A percentile compares a stretch with the other conserved stretches of the same genome.
These are phyloP conservation scores for Hippocampus barbouri DNA, from an alignment of 2,113 vertebrate species.

Conservation along the genomic window DNA sequence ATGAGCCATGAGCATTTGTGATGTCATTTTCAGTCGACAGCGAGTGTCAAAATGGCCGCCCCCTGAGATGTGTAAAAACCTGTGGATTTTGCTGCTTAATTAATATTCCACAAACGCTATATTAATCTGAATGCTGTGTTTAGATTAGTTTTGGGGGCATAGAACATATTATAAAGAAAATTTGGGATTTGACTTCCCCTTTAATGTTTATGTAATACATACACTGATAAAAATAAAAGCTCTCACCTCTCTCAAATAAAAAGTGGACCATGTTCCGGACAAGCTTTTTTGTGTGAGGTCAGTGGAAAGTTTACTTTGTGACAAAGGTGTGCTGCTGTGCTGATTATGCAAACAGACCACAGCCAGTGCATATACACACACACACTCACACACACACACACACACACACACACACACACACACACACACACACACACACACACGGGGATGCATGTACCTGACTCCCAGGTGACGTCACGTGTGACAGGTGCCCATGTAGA, in stretches of 20 bases:
- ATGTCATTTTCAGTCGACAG: too few species aligned
- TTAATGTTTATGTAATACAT: neutral
- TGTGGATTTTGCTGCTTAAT: too few species aligned
- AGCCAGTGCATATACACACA: constrained; percentile 15
- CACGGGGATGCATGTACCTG: constrained; percentile 44
- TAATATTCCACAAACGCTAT: too few species aligned
- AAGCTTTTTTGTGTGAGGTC: constrained; percentile 32
- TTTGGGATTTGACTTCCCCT: too few species aligned
- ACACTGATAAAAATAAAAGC: neutral
- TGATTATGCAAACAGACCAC: constrained; percentile 63
- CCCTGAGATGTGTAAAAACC: too few species aligned
- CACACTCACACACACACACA: constrained; percentile 17
- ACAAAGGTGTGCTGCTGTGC: constrained; percentile 56
- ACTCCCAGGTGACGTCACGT: constrained; percentile 45
- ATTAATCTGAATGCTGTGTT: too few species aligned
- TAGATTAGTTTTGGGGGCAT: too few species aligned
- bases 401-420: constrained; percentile 6
- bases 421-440: neutral
- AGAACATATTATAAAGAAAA: too few species aligned
- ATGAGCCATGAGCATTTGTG: too few species aligned
- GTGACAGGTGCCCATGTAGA: constrained; percentile 46
- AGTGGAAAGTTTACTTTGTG: constrained; percentile 66
- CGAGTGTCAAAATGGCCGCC: too few species aligned
- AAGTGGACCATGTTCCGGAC: constrained; percentile 30
- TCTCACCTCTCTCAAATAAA: neutral